phyloP scores from a whole-genome alignment of 2,113 vertebrate genomes.

The Leuciscus idus region DNA sequence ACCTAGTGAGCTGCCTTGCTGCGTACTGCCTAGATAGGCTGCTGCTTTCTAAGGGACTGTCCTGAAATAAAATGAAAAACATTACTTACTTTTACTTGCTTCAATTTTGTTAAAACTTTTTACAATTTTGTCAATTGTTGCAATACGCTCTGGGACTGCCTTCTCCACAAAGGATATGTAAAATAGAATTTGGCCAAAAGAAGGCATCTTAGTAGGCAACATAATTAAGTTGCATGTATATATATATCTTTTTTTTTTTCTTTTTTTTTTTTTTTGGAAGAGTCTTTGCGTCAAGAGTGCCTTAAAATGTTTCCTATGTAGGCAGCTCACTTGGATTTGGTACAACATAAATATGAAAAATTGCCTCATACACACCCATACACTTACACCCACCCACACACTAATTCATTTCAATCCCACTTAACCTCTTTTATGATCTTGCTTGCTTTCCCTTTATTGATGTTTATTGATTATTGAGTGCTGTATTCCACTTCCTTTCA shows the following conservation, averaged over 20 bases:
- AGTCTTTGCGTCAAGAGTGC: not conserved
- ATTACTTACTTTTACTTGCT: no score
- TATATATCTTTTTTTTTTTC: not conserved
- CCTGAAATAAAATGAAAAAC: no score
- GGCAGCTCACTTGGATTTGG: not conserved
- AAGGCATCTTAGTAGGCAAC: not conserved
- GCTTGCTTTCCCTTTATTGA: constrained; percentile 19
- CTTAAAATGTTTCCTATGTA: constrained; percentile 13
- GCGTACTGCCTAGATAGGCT: not conserved
- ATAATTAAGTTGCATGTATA: not conserved
- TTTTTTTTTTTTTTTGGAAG: not conserved
- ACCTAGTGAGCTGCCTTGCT: not conserved
- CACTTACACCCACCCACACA: constrained; percentile 9
- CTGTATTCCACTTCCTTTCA: constrained; percentile 12
- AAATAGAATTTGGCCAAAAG: not conserved
- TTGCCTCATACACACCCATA: constrained; percentile 13
- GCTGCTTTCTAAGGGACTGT: no score
- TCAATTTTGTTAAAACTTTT: no score
- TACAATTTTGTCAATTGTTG: not conserved
- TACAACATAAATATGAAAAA: not conserved
- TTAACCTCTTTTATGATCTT: constrained; percentile 16
- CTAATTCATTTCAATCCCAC: constrained; percentile 18
- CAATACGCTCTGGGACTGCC: not conserved
- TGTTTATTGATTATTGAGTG: constrained; percentile 39
- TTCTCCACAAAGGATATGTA: not conserved